phyloP scores from a whole-genome alignment of 2,797 vertebrate species.

The Clarias platycephalus region DNA sequence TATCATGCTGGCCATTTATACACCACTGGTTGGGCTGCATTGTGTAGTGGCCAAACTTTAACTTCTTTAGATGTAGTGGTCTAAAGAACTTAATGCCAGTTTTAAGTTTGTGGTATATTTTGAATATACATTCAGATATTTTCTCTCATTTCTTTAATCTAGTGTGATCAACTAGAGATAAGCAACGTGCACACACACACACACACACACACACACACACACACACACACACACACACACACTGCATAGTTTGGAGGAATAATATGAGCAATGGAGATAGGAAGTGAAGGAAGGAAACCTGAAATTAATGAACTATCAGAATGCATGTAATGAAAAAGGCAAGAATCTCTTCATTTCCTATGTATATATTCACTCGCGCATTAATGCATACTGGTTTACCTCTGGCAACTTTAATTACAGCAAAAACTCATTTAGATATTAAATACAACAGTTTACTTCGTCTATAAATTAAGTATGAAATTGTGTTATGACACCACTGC shows the following conservation, averaged over 20 bases:
- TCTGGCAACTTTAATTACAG: background rate
- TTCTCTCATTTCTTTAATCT: background rate
- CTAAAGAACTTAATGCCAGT: background rate
- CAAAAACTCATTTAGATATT: background rate
- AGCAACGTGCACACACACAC: background rate
- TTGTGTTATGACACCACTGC: conserved; percentile 26
- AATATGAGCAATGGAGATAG: background rate
- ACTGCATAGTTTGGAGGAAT: background rate
- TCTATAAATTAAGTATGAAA: conserved; percentile 30
- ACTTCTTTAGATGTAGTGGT: background rate
- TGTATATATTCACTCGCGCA: background rate
- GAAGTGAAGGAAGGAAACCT: background rate
- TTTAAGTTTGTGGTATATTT: background rate
- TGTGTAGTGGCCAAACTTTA: background rate
- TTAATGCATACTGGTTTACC: conserved; percentile 14
- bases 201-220: no score
- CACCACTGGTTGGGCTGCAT: background rate
- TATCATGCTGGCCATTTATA: background rate
- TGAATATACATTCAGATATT: background rate
- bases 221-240: no score
- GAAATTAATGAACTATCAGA: background rate
- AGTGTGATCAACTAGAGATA: conserved; percentile 23
- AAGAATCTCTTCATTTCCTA: background rate
- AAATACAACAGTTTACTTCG: conserved; percentile 8
- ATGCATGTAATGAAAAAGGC: background rate